Percentiles rank a stretch among this genome's conserved stretches.
These are phyloP conservation scores for Hemaris fuciformis DNA, from an alignment of 2,888 invertebrate genomes.

Conservation along the genomic window DNA sequence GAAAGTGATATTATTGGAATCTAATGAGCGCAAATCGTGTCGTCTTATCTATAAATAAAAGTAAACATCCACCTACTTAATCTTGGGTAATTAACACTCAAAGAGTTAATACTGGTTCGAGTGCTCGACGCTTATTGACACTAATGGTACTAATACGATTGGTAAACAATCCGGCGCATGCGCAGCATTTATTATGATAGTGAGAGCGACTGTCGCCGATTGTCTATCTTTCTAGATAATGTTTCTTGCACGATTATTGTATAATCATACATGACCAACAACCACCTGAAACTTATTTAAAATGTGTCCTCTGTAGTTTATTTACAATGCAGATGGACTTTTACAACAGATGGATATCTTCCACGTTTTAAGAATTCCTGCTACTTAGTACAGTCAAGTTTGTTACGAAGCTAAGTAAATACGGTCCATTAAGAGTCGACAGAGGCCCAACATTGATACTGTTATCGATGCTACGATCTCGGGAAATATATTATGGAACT, in stretches of 20 bases:
- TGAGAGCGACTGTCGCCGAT: slow-evolving; percentile 25
- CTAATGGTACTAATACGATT: slow-evolving; percentile 33
- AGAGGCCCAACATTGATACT: slow-evolving; percentile 52
- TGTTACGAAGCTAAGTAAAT: neutral
- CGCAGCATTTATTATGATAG: slow-evolving; percentile 31
- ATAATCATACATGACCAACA: neutral
- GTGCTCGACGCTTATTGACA: slow-evolving; percentile 30
- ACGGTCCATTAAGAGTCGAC: slow-evolving; percentile 44
- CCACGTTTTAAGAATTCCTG: neutral
- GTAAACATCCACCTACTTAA: slow-evolving; percentile 10
- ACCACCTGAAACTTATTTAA: neutral
- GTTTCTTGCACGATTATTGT: neutral
- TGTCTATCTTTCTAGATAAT: slow-evolving; percentile 11
- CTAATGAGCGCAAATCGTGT: neutral
- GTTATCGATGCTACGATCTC: slow-evolving; percentile 69
- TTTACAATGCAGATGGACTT: neutral
- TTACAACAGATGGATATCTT: neutral
- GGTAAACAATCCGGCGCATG: slow-evolving; percentile 36
- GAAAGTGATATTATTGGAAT: neutral
- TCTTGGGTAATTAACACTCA: slow-evolving; percentile 18
- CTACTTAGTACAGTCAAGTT: neutral
- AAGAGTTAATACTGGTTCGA: slow-evolving; percentile 19
- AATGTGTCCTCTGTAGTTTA: neutral
- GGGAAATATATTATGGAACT: slow-evolving; percentile 57
- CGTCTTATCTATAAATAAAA: slow-evolving; percentile 12